phyloP scores from a whole-genome alignment of 1,140 invertebrate species.

The Trichonephila inaurata region DNA sequence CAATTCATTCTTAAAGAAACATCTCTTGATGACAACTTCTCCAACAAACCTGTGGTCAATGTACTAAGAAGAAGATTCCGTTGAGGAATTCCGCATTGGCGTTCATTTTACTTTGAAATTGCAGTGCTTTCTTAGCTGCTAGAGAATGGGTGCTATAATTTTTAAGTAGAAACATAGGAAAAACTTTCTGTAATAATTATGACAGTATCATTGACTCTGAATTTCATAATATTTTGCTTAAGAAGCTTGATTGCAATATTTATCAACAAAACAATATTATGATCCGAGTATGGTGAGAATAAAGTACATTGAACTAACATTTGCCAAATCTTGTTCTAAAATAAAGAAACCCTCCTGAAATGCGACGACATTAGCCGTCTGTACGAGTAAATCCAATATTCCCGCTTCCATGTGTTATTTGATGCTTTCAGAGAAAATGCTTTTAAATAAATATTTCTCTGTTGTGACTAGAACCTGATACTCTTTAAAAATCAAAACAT shows the following conservation, averaged over 20 bases:
- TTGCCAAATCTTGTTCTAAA: background rate
- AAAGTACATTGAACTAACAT: background rate
- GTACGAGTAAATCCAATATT: background rate
- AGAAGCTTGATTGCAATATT: background rate
- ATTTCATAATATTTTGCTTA: background rate
- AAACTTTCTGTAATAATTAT: background rate
- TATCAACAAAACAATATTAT: background rate
- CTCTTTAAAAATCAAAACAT: background rate
- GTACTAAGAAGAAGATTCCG: background rate
- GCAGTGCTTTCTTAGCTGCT: background rate
- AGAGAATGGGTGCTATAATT: background rate
- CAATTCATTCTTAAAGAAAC: background rate
- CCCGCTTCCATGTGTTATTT: background rate
- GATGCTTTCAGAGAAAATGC: background rate
- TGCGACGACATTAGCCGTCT: background rate
- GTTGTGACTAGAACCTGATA: background rate
- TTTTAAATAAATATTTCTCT: no score
- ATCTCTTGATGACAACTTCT: slow-evolving; percentile 5
- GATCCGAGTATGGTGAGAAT: background rate
- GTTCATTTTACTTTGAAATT: background rate
- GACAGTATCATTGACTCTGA: background rate
- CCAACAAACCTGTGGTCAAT: background rate
- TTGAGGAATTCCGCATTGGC: slow-evolving; percentile 3
- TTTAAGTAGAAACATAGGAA: background rate
- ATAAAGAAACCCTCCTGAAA: background rate